These are phyloP conservation scores for Babylonia areolata DNA, from an alignment of 1,140 invertebrate genomes.

Conservation along the genomic window DNA sequence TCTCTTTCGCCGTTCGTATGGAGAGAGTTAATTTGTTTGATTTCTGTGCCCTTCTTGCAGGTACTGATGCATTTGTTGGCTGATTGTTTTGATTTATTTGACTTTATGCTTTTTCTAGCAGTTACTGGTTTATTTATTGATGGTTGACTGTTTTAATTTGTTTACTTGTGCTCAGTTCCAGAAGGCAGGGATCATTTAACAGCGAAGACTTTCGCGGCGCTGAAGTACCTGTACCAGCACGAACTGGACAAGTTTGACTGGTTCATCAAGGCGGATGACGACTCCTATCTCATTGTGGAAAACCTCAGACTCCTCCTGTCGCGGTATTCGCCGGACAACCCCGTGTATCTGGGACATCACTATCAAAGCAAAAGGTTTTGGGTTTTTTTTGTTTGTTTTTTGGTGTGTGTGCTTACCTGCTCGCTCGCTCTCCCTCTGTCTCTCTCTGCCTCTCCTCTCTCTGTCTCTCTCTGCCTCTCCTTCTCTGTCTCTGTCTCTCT, in stretches of 20 bases:
- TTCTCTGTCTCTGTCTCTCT: constrained; percentile 37
- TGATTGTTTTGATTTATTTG: neutral
- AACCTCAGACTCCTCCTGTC: constrained; percentile 93
- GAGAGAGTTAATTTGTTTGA: no score
- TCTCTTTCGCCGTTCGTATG: no score
- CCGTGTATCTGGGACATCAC: constrained; percentile 49
- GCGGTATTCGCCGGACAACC: constrained; percentile 50
- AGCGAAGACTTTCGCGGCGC: constrained; percentile 29
- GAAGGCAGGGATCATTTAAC: constrained; percentile 30
- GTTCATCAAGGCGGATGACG: constrained; percentile 63
- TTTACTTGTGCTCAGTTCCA: neutral
- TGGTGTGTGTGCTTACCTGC: no score
- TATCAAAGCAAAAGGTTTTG: neutral
- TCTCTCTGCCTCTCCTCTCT: neutral
- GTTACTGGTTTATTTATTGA: neutral
- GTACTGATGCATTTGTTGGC: neutral
- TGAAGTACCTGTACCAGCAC: constrained; percentile 47
- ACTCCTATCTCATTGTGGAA: constrained; percentile 82
- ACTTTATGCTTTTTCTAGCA: neutral
- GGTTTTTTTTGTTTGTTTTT: no score
- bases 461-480: constrained; percentile 31
- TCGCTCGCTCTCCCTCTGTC: neutral
- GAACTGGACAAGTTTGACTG: constrained; percentile 59
- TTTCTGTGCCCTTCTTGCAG: no score
- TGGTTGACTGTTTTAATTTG: neutral